These are phyloP conservation scores for Formica exsecta DNA, from an alignment of 1,140 invertebrate species.

Conservation along the genomic window DNA sequence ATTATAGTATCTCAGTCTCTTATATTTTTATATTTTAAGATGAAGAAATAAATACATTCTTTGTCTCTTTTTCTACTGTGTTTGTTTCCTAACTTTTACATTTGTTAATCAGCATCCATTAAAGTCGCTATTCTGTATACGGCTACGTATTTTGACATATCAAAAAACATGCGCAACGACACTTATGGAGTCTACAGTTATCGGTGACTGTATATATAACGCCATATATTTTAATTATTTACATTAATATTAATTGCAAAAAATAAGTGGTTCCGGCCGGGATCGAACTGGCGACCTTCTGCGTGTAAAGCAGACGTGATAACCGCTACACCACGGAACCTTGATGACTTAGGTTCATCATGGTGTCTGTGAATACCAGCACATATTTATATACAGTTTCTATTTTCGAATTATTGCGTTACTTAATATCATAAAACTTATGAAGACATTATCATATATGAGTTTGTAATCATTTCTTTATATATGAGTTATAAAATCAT, in stretches of 20 bases:
- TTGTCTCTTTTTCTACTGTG: neutral
- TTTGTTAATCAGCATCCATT: neutral
- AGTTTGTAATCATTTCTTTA: neutral
- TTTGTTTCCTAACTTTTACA: neutral
- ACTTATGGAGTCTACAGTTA: too few species aligned
- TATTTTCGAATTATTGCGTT: neutral
- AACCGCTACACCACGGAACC: conserved; percentile 82
- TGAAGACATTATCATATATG: neutral
- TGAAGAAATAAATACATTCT: neutral
- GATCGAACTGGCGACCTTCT: conserved; percentile 94
- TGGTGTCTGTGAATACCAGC: neutral
- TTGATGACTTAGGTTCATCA: neutral
- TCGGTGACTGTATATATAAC: too few species aligned
- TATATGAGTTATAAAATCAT: neutral
- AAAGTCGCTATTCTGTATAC: too few species aligned
- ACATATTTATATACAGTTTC: neutral
- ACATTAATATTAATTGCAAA: conserved; percentile 21
- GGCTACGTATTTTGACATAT: too few species aligned
- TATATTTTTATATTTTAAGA: neutral
- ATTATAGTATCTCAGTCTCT: neutral
- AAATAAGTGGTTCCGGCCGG: conserved; percentile 90
- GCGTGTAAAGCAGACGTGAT: conserved; percentile 89
- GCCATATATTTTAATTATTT: too few species aligned
- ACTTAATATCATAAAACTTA: neutral
- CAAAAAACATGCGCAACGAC: too few species aligned